phyloP scores from a whole-genome alignment of 2,888 invertebrate species.

The Cheilosia urbana region DNA sequence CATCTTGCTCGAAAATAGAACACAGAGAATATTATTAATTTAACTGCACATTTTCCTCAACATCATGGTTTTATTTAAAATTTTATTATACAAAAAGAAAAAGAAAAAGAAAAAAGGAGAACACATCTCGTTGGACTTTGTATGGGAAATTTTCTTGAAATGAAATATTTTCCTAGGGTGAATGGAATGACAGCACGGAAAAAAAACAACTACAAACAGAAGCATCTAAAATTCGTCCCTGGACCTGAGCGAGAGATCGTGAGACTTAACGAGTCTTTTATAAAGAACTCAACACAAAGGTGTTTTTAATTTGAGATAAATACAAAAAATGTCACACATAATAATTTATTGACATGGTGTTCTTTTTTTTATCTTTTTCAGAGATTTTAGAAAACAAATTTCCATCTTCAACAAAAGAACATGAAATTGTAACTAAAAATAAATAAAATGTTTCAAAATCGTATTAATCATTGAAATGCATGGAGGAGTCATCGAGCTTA shows the following conservation, averaged over 20 bases:
- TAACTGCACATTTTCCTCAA: constrained; percentile 31
- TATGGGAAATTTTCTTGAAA: constrained; percentile 8
- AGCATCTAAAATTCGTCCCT: constrained; percentile 17
- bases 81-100: constrained; percentile 2
- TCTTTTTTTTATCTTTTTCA: constrained; percentile 4
- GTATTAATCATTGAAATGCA: constrained; percentile 59
- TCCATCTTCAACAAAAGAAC: constrained; percentile 19
- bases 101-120: not conserved
- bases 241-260: constrained; percentile 8
- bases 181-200: constrained; percentile 24
- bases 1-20: constrained; percentile 40
- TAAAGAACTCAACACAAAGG: constrained; percentile 16
- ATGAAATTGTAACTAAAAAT: constrained; percentile 47
- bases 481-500: constrained; percentile 61
- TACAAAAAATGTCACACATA: constrained; percentile 43
- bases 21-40: constrained; percentile 8
- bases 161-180: constrained; percentile 7
- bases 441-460: constrained; percentile 40
- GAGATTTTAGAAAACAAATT: not conserved
- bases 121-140: constrained; percentile 6
- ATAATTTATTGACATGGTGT: constrained; percentile 43
- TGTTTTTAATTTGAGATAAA: not conserved
- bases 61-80: constrained; percentile 11
- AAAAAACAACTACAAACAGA: not conserved
- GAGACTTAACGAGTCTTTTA: not conserved